Evolutionary conservation across 2,113 vertebrate genomes (phyloP), one percentile per base, ranked within the genome.

Genomic region (Lagenorhynchus albirostris): DNA sequence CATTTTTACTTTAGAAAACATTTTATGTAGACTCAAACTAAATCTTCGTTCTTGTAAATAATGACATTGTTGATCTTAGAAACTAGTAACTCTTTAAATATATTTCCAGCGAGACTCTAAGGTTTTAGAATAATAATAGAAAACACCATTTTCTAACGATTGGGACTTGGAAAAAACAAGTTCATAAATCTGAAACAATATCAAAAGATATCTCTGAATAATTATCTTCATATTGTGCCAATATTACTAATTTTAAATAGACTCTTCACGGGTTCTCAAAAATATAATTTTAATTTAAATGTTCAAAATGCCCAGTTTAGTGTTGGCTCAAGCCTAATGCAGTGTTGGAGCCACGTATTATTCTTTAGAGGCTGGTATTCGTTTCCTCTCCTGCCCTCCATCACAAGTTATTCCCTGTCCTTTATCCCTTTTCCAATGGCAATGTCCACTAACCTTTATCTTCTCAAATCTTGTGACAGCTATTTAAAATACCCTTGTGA

Each of bases 251-350:
- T 94, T 85, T 96, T 44, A 95, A 62, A 60, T 91, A 84, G 62
- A 47, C 33, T 62, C 47, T 94, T 95, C 67, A 44, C 18, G 58
- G 41, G 3, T 95, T 91, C 73, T 96, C 29, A 89, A 47, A 95
- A 87, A 50, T 85, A 89, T 53, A 88, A 90, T 92, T 97, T 90
- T 73, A 86, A 79, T 89, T 89, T 77, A 80, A 70, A 96, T 83
- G 7, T 33, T 95, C 53, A 53, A 68, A 92, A 73, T 36, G 9
- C 26, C 26, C 25, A 29, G 18, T 76, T 90, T 73, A 80, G 44
- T 18, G 8, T 58, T 84, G 80, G 50, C 83, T 50, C 23, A 41
- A 94, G 38, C 63, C 58, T 47, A 70, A 79, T 53, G 33, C 38
- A 68, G 18, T 38, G 15, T 38, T 38, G 29, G 31, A 68, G 10